A percentile compares a stretch with the other conserved stretches of the same genome.
Evolutionary conservation across 2,113 vertebrate species (phyloP).

Genomic region (Bombycilla garrulus): DNA sequence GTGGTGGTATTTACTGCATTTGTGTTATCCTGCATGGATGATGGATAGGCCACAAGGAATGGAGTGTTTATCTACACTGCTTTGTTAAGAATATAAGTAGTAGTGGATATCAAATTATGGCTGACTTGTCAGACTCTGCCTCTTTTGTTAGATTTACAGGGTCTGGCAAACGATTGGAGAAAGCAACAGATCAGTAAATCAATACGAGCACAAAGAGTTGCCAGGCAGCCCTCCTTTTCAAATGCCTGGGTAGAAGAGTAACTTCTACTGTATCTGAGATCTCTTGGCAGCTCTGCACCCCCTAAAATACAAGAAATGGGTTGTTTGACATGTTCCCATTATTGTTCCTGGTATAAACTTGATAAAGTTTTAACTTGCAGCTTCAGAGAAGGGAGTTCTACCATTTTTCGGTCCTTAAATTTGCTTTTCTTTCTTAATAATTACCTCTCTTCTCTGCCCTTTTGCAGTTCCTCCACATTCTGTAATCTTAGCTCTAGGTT

Average conservation of each 20-base stretch:
- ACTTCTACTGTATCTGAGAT: neutral
- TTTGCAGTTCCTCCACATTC: slow-evolving; percentile 13
- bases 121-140: slow-evolving; percentile 30
- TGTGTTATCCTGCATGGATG: neutral
- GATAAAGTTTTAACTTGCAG: neutral
- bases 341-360: neutral
- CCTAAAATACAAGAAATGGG: neutral
- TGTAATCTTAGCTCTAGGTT: slow-evolving; percentile 48
- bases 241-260: neutral
- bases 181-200: slow-evolving; percentile 33
- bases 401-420: neutral
- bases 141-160: slow-evolving; percentile 37
- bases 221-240: neutral
- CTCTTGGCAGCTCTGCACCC: neutral
- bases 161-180: neutral
- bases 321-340: neutral
- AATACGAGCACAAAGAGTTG: neutral
- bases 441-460: neutral
- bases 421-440: slow-evolving; percentile 39
- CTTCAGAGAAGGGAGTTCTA: neutral
- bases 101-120: slow-evolving; percentile 50
- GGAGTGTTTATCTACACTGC: slow-evolving; percentile 17
- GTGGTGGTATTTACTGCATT: neutral
- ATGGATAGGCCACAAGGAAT: neutral
- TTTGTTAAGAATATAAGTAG: slow-evolving; percentile 40